Evolutionary conservation across 2,113 vertebrate species (phyloP).

Genomic region (Antennarius striatus): DNA sequence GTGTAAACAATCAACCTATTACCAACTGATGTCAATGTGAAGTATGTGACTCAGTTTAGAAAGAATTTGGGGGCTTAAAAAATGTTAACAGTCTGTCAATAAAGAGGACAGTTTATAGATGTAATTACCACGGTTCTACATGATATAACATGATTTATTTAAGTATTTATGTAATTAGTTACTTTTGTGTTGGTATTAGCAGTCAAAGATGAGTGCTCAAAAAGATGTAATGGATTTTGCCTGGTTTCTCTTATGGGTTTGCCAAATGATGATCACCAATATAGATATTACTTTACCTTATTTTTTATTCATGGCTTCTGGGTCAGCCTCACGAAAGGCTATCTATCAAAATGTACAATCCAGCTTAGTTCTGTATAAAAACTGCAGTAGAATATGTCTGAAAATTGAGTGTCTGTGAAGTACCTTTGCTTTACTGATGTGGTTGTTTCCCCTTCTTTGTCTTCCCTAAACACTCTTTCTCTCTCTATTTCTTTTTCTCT

Average conservation of each 20-base stretch:
- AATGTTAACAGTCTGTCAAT: background rate
- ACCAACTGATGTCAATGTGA: too few species aligned
- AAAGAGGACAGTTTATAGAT: background rate
- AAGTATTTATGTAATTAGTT: background rate
- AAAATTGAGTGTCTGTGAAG: background rate
- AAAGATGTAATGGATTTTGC: background rate
- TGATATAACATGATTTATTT: background rate
- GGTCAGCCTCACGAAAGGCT: too few species aligned
- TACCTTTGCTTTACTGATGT: slow-evolving; percentile 2
- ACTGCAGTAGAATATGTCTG: background rate
- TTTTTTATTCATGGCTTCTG: too few species aligned
- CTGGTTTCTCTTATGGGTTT: background rate
- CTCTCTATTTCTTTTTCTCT: slow-evolving; percentile 5
- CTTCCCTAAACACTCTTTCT: slow-evolving; percentile 8
- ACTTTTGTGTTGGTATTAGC: background rate
- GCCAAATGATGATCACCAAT: background rate
- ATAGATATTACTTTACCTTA: too few species aligned
- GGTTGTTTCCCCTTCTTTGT: slow-evolving; percentile 16
- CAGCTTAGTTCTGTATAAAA: too few species aligned
- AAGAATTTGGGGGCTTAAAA: background rate
- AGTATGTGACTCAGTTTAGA: too few species aligned
- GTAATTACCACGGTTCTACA: background rate
- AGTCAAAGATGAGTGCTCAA: background rate
- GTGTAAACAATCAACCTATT: too few species aligned
- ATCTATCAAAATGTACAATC: too few species aligned